phyloP scores from a whole-genome alignment of 2,113 vertebrate genomes.

The Neodon shergylaensis region DNA sequence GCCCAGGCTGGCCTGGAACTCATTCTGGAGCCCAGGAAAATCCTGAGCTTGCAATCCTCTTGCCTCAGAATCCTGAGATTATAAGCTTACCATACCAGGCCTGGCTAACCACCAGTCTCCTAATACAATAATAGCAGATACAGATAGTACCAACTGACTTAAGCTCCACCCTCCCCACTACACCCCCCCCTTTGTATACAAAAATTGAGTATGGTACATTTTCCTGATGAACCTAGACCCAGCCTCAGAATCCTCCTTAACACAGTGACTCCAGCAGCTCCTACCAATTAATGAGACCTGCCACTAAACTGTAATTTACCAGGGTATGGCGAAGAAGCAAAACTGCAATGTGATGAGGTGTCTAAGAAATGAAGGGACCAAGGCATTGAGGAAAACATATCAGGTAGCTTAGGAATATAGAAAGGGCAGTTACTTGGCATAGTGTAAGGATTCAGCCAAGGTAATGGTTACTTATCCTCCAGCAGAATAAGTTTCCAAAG shows the following conservation, averaged over 20 bases:
- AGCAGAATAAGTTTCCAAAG: conserved; percentile 38
- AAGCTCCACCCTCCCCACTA: neutral
- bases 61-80: neutral
- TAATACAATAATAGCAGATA: conserved; percentile 35
- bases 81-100: neutral
- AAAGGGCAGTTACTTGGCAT: neutral
- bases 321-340: conserved; percentile 8
- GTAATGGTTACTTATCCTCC: conserved; percentile 5
- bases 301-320: conserved; percentile 40
- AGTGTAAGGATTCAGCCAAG: conserved; percentile 7
- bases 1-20: neutral
- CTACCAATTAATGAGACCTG: neutral
- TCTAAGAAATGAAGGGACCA: conserved; percentile 35
- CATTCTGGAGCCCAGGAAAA: neutral
- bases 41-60: neutral
- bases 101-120: conserved; percentile 8
- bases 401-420: conserved; percentile 25
- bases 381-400: neutral
- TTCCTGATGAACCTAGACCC: conserved; percentile 18
- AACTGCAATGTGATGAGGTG: neutral
- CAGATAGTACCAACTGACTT: neutral
- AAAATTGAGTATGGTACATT: neutral
- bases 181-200: neutral
- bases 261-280: conserved; percentile 3
- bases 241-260: conserved; percentile 50